These are phyloP conservation scores for Cepaea hortensis DNA, from an alignment of 2,888 invertebrate species.

Conservation along the genomic window DNA sequence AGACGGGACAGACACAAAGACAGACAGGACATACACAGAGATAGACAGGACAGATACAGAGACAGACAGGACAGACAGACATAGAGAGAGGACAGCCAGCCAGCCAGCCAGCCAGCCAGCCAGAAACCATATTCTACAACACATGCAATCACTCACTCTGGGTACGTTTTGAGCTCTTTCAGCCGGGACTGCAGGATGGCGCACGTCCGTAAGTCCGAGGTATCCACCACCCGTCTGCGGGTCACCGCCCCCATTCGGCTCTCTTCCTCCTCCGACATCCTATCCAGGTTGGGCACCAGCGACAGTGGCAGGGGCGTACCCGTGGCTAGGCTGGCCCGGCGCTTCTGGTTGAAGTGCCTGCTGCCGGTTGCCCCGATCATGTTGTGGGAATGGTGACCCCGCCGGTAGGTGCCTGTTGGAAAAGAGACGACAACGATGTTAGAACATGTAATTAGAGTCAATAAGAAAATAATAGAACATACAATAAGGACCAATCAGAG, in stretches of 20 bases:
- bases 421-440: neutral
- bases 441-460: too few species aligned
- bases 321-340: conserved; percentile 69
- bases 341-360: conserved; percentile 66
- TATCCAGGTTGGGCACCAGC: conserved; percentile 64
- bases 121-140: too few species aligned
- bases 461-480: too few species aligned
- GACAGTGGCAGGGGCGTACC: conserved; percentile 56
- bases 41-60: too few species aligned
- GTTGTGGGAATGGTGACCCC: conserved; percentile 80
- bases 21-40: too few species aligned
- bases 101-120: too few species aligned
- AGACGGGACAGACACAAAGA: too few species aligned
- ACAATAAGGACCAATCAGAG: too few species aligned
- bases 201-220: conserved; percentile 91
- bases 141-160: conserved; percentile 70
- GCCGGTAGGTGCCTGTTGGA: conserved; percentile 64
- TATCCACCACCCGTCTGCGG: conserved; percentile 88
- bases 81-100: too few species aligned
- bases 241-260: conserved; percentile 59
- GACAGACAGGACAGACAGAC: too few species aligned
- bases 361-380: conserved; percentile 72
- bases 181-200: conserved; percentile 91
- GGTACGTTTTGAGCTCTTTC: conserved; percentile 76
- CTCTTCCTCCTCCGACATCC: conserved; percentile 64